Evolutionary conservation across 2,888 invertebrate genomes (phyloP).

Genomic region (Sipha maydis): DNA sequence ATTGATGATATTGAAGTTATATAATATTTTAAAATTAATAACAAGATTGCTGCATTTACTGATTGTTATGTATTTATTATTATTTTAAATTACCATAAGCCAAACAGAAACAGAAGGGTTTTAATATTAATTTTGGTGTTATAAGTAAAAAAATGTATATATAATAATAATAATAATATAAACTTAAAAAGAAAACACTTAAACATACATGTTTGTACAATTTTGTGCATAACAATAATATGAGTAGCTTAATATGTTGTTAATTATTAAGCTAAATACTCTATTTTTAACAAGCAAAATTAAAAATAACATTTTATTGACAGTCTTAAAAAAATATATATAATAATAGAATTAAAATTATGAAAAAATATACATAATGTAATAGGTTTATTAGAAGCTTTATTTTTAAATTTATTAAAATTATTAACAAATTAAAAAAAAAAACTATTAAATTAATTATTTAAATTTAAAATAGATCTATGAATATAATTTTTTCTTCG

Average conservation of each 20-base stretch:
- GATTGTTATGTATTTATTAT: conserved; percentile 30
- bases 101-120: background rate
- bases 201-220: conserved; percentile 50
- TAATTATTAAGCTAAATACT: conserved; percentile 16
- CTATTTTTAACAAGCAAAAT: conserved; percentile 28
- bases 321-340: background rate
- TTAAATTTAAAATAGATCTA: background rate
- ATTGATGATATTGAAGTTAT: too few species aligned
- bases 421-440: background rate
- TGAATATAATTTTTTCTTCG: background rate
- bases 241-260: conserved; percentile 36
- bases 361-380: conserved; percentile 9
- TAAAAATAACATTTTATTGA: conserved; percentile 40
- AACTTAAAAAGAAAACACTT: conserved; percentile 56
- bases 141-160: conserved; percentile 26
- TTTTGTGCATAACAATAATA: conserved; percentile 51
- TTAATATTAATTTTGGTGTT: conserved; percentile 43
- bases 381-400: background rate
- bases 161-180: conserved; percentile 39
- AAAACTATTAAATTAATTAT: background rate
- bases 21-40: too few species aligned
- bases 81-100: conserved; percentile 25
- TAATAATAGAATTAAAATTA: conserved; percentile 15
- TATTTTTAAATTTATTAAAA: background rate
- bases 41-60: background rate